phyloP scores from a whole-genome alignment of 64 coral and sea anemone species.

The Dendrophyllia cribrosa region DNA sequence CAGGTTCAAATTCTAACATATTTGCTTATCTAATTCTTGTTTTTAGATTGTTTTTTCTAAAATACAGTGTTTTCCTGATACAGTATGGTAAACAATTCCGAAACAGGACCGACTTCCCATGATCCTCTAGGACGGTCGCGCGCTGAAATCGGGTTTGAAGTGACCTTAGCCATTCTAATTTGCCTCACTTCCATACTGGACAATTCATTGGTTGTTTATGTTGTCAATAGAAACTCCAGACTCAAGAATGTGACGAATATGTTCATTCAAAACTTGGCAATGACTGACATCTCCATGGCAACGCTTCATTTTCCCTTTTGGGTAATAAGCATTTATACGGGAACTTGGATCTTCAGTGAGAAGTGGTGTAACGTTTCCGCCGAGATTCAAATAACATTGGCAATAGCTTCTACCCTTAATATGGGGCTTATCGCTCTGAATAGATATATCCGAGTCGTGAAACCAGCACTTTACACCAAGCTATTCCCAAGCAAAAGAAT shows the following conservation, averaged over 20 bases:
- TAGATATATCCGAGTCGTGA: slow-evolving; percentile 65
- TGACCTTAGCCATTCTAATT: slow-evolving; percentile 34
- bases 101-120: neutral
- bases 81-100: neutral
- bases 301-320: slow-evolving; percentile 71
- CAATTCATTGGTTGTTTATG: slow-evolving; percentile 53
- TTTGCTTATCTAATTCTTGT: too few relatives aligned
- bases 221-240: slow-evolving; percentile 40
- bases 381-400: slow-evolving; percentile 44
- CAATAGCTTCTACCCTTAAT: slow-evolving; percentile 53
- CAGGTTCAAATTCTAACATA: too few relatives aligned
- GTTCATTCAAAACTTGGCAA: slow-evolving; percentile 67
- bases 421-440: slow-evolving; percentile 62
- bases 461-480: slow-evolving; percentile 35
- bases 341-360: slow-evolving; percentile 29
- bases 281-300: slow-evolving; percentile 78
- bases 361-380: slow-evolving; percentile 19
- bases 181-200: slow-evolving; percentile 24
- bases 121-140: slow-evolving; percentile 27
- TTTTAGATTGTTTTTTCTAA: too few relatives aligned
- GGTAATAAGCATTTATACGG: slow-evolving; percentile 27
- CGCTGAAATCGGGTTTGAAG: slow-evolving; percentile 55
- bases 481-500: slow-evolving; percentile 36
- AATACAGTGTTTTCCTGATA: too few relatives aligned
- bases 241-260: slow-evolving; percentile 78